Evolutionary conservation across 2,888 invertebrate genomes (phyloP), one percentile per base, ranked within the genome.

Genomic region (Hololepta plana): DNA sequence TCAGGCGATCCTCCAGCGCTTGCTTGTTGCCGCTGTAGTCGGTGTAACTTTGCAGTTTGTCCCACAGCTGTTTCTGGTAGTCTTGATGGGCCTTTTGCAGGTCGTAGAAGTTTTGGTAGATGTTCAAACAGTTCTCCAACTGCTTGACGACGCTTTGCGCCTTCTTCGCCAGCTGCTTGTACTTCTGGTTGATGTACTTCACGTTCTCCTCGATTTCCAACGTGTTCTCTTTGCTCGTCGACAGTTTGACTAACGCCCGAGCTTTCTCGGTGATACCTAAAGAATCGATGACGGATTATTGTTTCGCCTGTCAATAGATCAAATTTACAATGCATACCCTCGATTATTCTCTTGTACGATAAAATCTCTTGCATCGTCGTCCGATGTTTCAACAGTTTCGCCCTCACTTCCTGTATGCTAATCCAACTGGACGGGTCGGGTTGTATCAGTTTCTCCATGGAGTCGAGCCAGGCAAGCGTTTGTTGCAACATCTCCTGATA

Each of bases 41-140:
- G 4, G 77, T 79, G 38, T 80, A 69, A 30, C 74, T 64, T 23
- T 80, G 71, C 4, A 93, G 58, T 38, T 79, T 75, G 46, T 91
- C 90, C 77, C 87, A 84, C 17, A 87, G 65, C 42, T 80, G 79
- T 47, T 87, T 88, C 42, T 88, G 82, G 53, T 84, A 81, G 42
- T 88, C 87, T 55, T 84, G 82, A 36, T 85, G 77, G 1, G 76
- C 67, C 47, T 84, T 84, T 39, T 84, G 81, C 29, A 82, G 62
- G 40, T 85, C 84, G 37, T 75, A 73, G 46, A 88, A 90, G 43
- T 81, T 80, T 46, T 84, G 82, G 45, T 82, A 80, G 4, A 77
- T 68, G 30, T 87, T 84, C 26, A 77, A 63, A 1, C 72, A 69
- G 32, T 65, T 66, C 47, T 87, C 87, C 27, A 84, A 60, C 40